These are phyloP conservation scores for Epistrophe grossulariae DNA, from an alignment of 2,888 invertebrate genomes.

Conservation along the genomic window DNA sequence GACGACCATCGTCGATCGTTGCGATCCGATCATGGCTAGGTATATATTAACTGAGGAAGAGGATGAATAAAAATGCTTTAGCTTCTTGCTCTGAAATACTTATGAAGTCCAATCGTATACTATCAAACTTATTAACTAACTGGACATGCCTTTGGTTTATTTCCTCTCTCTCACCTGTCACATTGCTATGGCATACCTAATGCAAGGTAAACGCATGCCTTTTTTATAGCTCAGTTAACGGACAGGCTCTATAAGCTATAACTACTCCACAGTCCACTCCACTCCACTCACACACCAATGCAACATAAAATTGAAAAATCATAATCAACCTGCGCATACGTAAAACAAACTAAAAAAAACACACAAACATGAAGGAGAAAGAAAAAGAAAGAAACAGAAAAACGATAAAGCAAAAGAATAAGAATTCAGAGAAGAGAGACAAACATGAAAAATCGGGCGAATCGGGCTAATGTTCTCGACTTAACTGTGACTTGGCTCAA, in stretches of 20 bases:
- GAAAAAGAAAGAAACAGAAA: conserved; percentile 46
- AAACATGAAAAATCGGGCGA: conserved; percentile 46
- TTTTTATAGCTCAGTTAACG: conserved; percentile 56
- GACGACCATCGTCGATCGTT: neutral
- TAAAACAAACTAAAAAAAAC: conserved; percentile 26
- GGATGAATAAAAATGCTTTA: conserved; percentile 2
- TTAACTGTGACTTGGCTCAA: conserved; percentile 70
- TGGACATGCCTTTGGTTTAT: conserved; percentile 48
- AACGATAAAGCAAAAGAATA: conserved; percentile 63
- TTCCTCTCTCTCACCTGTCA: conserved; percentile 44
- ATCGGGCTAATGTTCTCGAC: conserved; percentile 69
- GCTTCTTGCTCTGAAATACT: conserved; percentile 19
- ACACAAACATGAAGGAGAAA: conserved; percentile 19
- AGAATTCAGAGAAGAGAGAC: conserved; percentile 27
- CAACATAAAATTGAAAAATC: conserved; percentile 28
- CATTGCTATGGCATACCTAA: conserved; percentile 36
- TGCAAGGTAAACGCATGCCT: conserved; percentile 60
- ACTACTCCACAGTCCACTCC: conserved; percentile 8
- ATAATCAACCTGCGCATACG: conserved; percentile 68
- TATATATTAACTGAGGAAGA: neutral
- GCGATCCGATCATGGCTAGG: neutral
- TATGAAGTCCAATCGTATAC: conserved; percentile 49
- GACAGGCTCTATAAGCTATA: conserved; percentile 9
- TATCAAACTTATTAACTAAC: conserved; percentile 54
- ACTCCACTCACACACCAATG: neutral